Base-by-base conservation (phyloP, 1,140 invertebrate species). In the Acromyrmex echinatior region DNA sequence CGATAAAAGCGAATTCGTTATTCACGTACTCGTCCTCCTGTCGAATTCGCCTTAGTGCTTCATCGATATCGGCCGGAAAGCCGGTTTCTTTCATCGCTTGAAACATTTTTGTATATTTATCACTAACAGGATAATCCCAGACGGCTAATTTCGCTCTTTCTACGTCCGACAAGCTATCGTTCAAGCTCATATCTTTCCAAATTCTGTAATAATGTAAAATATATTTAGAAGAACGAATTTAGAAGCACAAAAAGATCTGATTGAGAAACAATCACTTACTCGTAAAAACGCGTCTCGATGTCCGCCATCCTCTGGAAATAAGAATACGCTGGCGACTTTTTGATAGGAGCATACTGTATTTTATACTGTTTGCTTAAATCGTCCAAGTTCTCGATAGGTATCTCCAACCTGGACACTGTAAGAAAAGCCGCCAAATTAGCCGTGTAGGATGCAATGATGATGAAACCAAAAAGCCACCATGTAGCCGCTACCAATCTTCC, bases 71-170 rank as follows among this genome's bases (percentile, higher is more conserved):
- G 21, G 96, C 95, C 0, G 99, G 99, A 28, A 99, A 96, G 0
- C 96, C 96, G 0, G 98, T 97, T 89, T 99, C 98, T 92, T 98
- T 97, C 99, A 99, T 99, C 0, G 98, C 98, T 93, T 99, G 98
- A 97, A 99, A 99, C 97, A 99, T 99, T 95, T 99, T 99, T 1
- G 98, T 99, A 94, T 99, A 99, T 92, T 99, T 99, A 94, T 99
- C 99, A 91, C 98, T 99, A 0, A 99, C 98, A 0, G 99, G 99
- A 95, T 99, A 99, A 94, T 99, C 99, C 99, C 99, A 99, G 0
- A 99, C 99, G 0, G 99, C 99, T 16, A 99, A 94, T 94, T 99
- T 98, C 0, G 99, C 98, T 70, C 99, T 95, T 93, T 99, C 98
- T 0, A 98, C 96, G 58, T 98, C 98, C 14, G 97, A 97, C 21